Conservation (phyloP, 2,888 invertebrate species). For the Hydrotaea cyrtoneurina region DNA sequence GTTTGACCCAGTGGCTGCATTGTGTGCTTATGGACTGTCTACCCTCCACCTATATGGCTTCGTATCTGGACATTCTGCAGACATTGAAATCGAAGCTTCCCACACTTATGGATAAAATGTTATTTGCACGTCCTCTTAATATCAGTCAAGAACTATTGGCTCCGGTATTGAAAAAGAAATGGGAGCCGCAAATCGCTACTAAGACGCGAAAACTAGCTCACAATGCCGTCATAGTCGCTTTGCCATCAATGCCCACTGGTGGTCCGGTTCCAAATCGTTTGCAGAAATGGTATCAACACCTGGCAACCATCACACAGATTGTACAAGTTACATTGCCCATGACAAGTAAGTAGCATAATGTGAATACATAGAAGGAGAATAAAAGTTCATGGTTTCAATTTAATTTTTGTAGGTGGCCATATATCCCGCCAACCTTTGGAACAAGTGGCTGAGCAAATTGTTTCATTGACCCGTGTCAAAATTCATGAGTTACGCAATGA, state of each 20-base stretch:
- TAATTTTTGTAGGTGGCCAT: constrained; percentile 71
- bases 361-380: not conserved
- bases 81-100: constrained; percentile 87
- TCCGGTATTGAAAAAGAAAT: constrained; percentile 83
- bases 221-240: constrained; percentile 85
- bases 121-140: constrained; percentile 83
- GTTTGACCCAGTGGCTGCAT: constrained; percentile 90
- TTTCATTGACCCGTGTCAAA: constrained; percentile 86
- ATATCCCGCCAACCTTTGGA: constrained; percentile 78
- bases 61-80: constrained; percentile 90
- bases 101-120: constrained; percentile 87
- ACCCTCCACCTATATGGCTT: constrained; percentile 85
- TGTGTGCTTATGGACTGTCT: constrained; percentile 86
- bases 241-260: constrained; percentile 83
- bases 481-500: constrained; percentile 86
- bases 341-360: constrained; percentile 70
- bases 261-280: constrained; percentile 82
- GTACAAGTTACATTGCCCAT: constrained; percentile 81
- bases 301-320: constrained; percentile 86
- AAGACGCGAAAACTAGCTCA: constrained; percentile 87
- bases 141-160: constrained; percentile 85
- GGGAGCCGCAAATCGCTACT: constrained; percentile 87
- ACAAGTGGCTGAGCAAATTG: constrained; percentile 84
- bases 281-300: constrained; percentile 86
- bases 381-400: not conserved